These are phyloP conservation scores for Lates japonicus DNA, from an alignment of 2,797 vertebrate species.

Conservation along the genomic window DNA sequence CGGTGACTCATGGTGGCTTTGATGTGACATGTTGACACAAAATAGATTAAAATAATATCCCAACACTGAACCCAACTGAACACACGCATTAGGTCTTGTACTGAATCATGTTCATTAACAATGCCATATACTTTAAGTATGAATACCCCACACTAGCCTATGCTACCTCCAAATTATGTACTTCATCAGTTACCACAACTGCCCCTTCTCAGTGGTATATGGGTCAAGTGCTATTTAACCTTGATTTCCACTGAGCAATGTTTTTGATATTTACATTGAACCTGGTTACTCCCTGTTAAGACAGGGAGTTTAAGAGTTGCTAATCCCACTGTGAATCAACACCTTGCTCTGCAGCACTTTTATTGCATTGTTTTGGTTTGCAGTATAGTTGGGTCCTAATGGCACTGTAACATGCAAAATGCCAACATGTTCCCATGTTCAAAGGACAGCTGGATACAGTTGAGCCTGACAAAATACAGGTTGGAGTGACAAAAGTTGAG, in stretches of 20 bases:
- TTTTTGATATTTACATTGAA: background rate
- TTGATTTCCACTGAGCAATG: background rate
- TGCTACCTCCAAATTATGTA: background rate
- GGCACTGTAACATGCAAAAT: background rate
- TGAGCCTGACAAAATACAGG: background rate
- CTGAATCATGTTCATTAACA: background rate
- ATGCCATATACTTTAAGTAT: background rate
- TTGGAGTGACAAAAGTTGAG: background rate
- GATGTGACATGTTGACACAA: slow-evolving; percentile 14
- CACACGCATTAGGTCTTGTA: background rate
- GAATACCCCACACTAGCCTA: background rate
- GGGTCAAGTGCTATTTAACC: background rate
- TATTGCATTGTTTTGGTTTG: background rate
- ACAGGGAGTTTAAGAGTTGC: background rate
- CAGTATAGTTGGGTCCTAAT: background rate
- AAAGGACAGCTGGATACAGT: background rate
- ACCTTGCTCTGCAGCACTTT: background rate
- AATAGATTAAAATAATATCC: background rate
- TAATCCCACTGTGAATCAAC: background rate
- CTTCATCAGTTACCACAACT: background rate
- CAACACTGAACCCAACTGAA: slow-evolving; percentile 4
- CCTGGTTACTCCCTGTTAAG: too few species aligned
- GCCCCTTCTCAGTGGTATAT: background rate
- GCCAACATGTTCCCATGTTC: background rate
- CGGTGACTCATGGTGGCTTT: background rate